Evolutionary conservation across 2,888 invertebrate genomes (phyloP).

Genomic region (Eulithis prunata): DNA sequence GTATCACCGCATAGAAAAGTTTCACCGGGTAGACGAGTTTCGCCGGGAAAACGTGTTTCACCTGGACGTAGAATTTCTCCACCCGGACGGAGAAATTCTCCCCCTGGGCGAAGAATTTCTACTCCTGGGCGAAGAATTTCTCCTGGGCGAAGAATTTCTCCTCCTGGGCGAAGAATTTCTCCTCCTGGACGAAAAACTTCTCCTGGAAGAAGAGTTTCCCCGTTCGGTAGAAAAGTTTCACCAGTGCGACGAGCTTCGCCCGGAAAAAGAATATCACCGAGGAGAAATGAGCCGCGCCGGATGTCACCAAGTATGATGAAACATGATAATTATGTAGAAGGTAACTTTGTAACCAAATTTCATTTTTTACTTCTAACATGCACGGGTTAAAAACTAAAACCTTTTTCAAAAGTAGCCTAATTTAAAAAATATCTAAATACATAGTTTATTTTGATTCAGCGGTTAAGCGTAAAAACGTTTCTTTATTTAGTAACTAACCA

Average conservation of each 20-base stretch:
- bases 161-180: no score
- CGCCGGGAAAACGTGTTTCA: conserved; percentile 8
- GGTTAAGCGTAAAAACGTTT: no score
- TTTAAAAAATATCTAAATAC: no score
- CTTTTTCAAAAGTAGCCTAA: no score
- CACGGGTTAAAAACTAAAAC: no score
- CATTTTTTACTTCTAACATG: no score
- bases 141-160: conserved; percentile 31
- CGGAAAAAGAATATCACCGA: conserved; percentile 40
- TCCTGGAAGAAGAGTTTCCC: conserved; percentile 5
- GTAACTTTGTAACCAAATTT: conserved; percentile 25
- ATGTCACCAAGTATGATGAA: conserved; percentile 43
- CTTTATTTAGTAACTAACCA: no score
- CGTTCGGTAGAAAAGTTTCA: conserved; percentile 37
- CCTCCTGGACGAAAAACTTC: conserved; percentile 36
- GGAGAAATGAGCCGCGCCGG: conserved; percentile 34
- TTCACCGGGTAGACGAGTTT: conserved; percentile 13
- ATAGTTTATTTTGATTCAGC: no score
- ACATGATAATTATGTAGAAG: conserved; percentile 31
- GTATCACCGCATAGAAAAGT: conserved; percentile 2
- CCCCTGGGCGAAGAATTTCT: neutral
- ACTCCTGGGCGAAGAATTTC: conserved; percentile 16
- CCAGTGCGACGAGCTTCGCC: conserved; percentile 45
- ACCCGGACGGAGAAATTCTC: no score
- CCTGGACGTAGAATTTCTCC: neutral